These are phyloP conservation scores for Zenarchopterus dispar DNA, from an alignment of 2,797 vertebrate genomes.

Conservation along the genomic window DNA sequence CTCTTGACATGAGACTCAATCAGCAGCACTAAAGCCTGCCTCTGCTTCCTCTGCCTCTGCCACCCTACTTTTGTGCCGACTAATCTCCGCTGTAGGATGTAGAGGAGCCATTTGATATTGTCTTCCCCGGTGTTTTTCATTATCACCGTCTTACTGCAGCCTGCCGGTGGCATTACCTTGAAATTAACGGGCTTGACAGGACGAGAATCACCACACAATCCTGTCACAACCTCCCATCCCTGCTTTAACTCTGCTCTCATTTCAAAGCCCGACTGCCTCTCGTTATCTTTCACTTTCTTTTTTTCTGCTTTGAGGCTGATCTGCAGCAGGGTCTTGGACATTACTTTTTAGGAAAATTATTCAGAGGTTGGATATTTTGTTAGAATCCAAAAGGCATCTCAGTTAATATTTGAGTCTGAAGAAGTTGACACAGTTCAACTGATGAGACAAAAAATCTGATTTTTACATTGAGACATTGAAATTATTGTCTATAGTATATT, in stretches of 20 bases:
- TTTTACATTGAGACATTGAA: conserved; percentile 1
- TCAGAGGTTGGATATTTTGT: conserved; percentile 39
- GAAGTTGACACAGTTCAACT: conserved; percentile 8
- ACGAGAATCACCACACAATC: conserved; percentile 86
- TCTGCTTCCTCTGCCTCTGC: conserved; percentile 73
- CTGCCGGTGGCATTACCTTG: conserved; percentile 93
- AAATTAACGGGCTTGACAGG: conserved; percentile 97
- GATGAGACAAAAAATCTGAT: conserved; percentile 17
- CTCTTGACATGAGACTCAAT: conserved; percentile 83
- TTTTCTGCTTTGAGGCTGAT: conserved; percentile 51
- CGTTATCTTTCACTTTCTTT: conserved; percentile 58
- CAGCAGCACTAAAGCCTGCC: conserved; percentile 80
- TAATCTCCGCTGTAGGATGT: conserved; percentile 99
- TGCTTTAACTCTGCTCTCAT: conserved; percentile 70
- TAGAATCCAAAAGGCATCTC: conserved; percentile 38
- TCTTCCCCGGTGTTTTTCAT: conserved; percentile 99
- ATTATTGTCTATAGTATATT: conserved; percentile 2
- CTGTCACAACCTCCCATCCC: conserved; percentile 77
- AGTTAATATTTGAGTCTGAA: conserved; percentile 24
- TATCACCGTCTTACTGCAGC: conserved; percentile 93
- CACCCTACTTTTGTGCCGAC: conserved; percentile 78
- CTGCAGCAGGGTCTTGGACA: conserved; percentile 55
- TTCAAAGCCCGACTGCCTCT: conserved; percentile 71
- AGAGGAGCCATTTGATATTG: conserved; percentile 99
- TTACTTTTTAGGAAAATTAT: conserved; percentile 53